Evolutionary conservation across 2,888 invertebrate species (phyloP), one percentile per base, ranked within the genome.

Genomic region (Agrochola circellaris): DNA sequence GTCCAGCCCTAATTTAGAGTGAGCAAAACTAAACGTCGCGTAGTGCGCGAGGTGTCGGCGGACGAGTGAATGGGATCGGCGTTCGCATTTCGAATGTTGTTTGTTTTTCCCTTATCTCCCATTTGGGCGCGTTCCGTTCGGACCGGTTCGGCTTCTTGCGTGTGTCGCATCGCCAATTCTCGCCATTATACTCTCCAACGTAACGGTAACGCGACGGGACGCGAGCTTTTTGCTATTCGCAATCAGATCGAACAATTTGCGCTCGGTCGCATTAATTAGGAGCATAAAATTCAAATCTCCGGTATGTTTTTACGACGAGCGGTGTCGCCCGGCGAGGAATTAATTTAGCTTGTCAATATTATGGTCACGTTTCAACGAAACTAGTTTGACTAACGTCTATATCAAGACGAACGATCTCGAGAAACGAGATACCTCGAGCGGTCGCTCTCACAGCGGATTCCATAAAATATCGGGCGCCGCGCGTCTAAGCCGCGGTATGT

Each of bases 281-380:
- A 83, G 90, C 91, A 92, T 93, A 93, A 93, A 93, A 94, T 94
- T 94, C 92, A 94, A 93, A 93, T 93, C 90, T 91, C 87, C 87
- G 88, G 81, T 85, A 79, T 82, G 88, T 91, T 92, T 91, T 92
- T 91, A 91, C 90, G 84, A 80, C 87, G 82, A 82, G 89, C 84
- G 90, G 90, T 92, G 92, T 92, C 91, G 91, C 90, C 88, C 90
- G 87, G 86, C 91, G 88, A 90, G 89, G 93, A 93, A 94, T 95
- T 93, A 94, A 94, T 94, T 93, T 92, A 92, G 92, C 93, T 93
- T 94, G 94, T 94, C 95, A 94, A 95, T 95, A 93, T 94, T 95
- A 94, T 94, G 93, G 94, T 93, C 94, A 93, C 93, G 93, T 94
- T 94, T 92, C 90, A 90, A 91, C 89, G 88, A 92, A 95, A 95